phyloP scores from a whole-genome alignment of 2,113 vertebrate genomes.

The Melanerpes formicivorus region DNA sequence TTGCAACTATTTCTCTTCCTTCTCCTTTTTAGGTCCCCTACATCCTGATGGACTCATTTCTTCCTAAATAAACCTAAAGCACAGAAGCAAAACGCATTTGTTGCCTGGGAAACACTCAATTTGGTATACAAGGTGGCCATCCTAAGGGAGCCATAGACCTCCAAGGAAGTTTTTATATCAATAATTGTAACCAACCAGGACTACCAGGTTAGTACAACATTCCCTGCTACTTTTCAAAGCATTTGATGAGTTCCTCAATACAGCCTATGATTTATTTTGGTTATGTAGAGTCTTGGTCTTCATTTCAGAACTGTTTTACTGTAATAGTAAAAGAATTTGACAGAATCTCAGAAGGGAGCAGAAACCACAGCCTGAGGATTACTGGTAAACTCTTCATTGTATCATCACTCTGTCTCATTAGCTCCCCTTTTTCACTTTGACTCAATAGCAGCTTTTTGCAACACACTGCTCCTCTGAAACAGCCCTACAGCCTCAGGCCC shows the following conservation, averaged over 20 bases:
- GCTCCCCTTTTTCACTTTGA: background rate
- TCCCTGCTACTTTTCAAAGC: background rate
- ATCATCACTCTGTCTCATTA: background rate
- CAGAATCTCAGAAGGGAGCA: background rate
- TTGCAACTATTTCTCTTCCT: constrained; percentile 30
- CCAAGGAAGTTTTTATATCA: constrained; percentile 60
- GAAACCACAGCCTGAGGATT: background rate
- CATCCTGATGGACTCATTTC: constrained; percentile 36
- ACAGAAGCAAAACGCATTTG: constrained; percentile 67
- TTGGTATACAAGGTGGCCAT: background rate
- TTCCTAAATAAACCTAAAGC: constrained; percentile 50
- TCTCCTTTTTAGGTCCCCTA: constrained; percentile 52
- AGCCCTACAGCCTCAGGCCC: background rate
- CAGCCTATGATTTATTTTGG: background rate
- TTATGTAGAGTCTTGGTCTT: background rate
- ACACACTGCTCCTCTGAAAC: background rate
- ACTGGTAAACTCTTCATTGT: background rate
- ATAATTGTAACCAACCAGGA: constrained; percentile 23
- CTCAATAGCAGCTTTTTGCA: background rate
- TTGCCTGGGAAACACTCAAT: constrained; percentile 53
- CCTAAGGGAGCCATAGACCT: constrained; percentile 60
- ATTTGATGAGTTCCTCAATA: background rate
- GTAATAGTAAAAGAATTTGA: background rate
- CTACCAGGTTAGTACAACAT: constrained; percentile 24
- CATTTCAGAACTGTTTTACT: background rate